phyloP scores from a whole-genome alignment of 1,140 invertebrate genomes.

The Mya arenaria region DNA sequence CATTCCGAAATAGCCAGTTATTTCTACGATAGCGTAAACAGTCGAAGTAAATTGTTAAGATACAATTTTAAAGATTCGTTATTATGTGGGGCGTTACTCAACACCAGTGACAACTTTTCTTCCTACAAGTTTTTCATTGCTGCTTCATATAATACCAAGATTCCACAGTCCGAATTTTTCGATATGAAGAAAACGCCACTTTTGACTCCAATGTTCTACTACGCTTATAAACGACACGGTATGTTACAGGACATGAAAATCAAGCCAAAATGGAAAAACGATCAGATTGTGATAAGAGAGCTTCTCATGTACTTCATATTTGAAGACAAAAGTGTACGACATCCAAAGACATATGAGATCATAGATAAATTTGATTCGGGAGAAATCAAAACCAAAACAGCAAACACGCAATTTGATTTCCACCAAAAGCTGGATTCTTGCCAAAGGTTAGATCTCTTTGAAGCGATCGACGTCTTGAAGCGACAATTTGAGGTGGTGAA shows the following conservation, averaged over 20 bases:
- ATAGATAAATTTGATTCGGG: not conserved
- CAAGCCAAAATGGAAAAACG: not conserved
- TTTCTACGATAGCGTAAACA: not conserved
- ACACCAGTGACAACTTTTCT: not conserved
- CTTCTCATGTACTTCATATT: not conserved
- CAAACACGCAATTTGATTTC: not conserved
- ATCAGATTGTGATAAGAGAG: not conserved
- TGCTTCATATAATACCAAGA: not conserved
- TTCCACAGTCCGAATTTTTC: slow-evolving; percentile 2
- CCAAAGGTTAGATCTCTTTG: not conserved
- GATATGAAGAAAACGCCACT: not conserved
- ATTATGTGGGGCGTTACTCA: not conserved
- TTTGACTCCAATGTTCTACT: not conserved
- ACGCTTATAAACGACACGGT: not conserved
- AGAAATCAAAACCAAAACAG: not conserved
- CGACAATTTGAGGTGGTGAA: too few relatives aligned
- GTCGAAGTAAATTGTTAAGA: too few relatives aligned
- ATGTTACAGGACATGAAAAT: slow-evolving; percentile 7
- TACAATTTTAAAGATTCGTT: not conserved
- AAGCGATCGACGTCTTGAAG: not conserved
- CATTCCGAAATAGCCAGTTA: not conserved
- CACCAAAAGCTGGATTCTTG: not conserved
- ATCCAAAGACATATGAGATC: too few relatives aligned
- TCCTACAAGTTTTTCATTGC: not conserved
- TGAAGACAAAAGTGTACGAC: not conserved